Conservation (phyloP, 2,113 vertebrate species). For the Gasterosteus aculeatus region DNA sequence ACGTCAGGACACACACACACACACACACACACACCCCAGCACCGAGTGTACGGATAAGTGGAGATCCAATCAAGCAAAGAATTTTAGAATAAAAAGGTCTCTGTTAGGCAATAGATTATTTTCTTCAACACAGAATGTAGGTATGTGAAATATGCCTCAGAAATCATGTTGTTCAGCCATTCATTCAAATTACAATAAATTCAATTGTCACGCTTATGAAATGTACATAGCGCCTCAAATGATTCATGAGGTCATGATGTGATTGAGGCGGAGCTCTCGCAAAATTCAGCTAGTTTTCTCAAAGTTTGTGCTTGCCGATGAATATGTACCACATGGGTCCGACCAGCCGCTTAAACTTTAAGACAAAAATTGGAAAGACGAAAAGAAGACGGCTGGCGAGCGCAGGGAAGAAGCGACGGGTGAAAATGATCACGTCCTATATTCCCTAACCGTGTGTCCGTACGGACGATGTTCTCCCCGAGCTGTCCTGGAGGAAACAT, state of each 20-base stretch:
- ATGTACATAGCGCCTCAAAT: not conserved
- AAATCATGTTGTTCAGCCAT: not conserved
- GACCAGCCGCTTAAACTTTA: slow-evolving; percentile 6
- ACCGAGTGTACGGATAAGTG: not conserved
- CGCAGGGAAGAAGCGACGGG: not conserved
- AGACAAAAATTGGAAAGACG: not conserved
- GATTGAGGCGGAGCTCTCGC: not conserved
- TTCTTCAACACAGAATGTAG: too few relatives aligned
- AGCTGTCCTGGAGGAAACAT: not conserved
- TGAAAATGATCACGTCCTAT: slow-evolving; percentile 11
- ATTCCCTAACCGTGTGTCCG: not conserved
- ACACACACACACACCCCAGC: not conserved
- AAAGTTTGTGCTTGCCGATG: slow-evolving; percentile 21
- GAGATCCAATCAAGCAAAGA: not conserved
- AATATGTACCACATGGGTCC: not conserved
- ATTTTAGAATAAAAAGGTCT: not conserved
- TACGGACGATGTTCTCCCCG: slow-evolving; percentile 13
- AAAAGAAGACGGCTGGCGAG: slow-evolving; percentile 1
- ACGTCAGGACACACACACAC: slow-evolving; percentile 20
- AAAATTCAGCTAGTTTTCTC: slow-evolving; percentile 25
- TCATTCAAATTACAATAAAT: not conserved
- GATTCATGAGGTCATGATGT: not conserved
- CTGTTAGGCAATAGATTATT: not conserved
- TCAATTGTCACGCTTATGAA: not conserved
- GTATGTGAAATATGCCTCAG: too few relatives aligned